Percentiles rank a stretch among this genome's conserved stretches.
phyloP scores from a whole-genome alignment of 1,140 invertebrate species.

The Caenorhabditis inopinata region DNA sequence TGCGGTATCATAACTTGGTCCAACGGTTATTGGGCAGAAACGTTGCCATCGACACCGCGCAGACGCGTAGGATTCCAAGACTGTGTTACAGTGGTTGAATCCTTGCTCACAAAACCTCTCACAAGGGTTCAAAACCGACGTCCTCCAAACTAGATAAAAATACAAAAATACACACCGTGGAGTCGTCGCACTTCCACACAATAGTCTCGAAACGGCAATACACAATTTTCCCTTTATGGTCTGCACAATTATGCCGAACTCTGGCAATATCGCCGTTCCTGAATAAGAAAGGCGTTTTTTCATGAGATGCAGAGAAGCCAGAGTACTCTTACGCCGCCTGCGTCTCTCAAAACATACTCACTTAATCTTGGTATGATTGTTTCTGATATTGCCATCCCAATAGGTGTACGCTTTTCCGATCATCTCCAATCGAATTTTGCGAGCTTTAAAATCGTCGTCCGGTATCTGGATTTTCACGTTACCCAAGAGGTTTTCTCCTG shows the following conservation, averaged over 20 bases:
- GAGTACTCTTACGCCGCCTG: not conserved
- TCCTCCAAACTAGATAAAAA: too few relatives aligned
- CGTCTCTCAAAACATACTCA: not conserved
- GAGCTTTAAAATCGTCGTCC: not conserved
- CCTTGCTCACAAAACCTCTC: too few relatives aligned
- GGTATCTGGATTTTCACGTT: conserved; percentile 2
- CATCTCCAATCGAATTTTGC: conserved; percentile 4
- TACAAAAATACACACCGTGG: not conserved
- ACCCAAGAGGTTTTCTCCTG: not conserved
- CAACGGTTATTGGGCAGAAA: too few relatives aligned
- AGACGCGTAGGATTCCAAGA: too few relatives aligned
- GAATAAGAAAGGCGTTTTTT: not conserved
- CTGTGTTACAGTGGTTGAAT: too few relatives aligned
- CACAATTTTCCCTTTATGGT: conserved; percentile 5
- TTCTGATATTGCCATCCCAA: not conserved
- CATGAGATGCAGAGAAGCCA: not conserved
- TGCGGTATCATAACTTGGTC: too few relatives aligned
- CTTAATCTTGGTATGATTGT: conserved; percentile 12
- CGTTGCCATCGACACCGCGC: too few relatives aligned
- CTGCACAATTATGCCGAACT: not conserved
- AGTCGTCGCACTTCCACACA: not conserved
- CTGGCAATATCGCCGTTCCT: conserved; percentile 19
- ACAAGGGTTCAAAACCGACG: too few relatives aligned
- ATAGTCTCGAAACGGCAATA: conserved; percentile 16
- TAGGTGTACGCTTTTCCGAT: conserved; percentile 9